Evolutionary conservation across 2,888 invertebrate genomes (phyloP).

Genomic region (Sturmia bella): DNA sequence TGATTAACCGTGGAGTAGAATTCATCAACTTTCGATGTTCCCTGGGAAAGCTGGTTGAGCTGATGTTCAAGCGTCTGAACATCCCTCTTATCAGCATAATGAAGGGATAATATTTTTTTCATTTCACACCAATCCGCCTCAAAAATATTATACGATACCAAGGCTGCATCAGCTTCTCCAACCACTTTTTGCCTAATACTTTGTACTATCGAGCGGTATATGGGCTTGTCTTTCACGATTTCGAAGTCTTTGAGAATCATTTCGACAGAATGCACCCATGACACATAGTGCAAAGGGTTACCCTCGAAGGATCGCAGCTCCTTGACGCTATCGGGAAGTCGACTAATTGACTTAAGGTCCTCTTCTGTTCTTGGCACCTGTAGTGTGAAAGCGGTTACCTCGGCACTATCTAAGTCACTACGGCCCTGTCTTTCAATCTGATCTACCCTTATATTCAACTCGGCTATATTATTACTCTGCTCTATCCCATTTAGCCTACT

Average conservation of each 20-base stretch:
- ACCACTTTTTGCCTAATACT: no score
- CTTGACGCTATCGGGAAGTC: background rate
- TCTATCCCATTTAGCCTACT: no score
- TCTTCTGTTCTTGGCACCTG: background rate
- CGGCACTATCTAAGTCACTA: background rate
- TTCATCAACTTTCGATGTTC: constrained; percentile 55
- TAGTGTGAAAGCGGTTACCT: background rate
- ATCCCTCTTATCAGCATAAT: constrained; percentile 71
- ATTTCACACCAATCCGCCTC: constrained; percentile 50
- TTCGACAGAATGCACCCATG: background rate
- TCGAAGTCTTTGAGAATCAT: no score
- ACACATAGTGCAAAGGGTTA: background rate
- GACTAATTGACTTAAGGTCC: background rate
- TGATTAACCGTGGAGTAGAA: constrained; percentile 67
- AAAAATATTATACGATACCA: constrained; percentile 55
- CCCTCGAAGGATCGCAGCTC: background rate
- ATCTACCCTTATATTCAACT: no score
- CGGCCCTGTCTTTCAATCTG: no score
- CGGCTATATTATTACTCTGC: no score
- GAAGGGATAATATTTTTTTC: constrained; percentile 62
- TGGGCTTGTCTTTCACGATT: constrained; percentile 44
- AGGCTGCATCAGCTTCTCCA: constrained; percentile 54
- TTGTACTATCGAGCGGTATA: constrained; percentile 64
- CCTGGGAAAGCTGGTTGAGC: constrained; percentile 60
- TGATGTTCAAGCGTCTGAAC: constrained; percentile 68